phyloP scores from a whole-genome alignment of 2,113 vertebrate species.

The Megalops atlanticus region DNA sequence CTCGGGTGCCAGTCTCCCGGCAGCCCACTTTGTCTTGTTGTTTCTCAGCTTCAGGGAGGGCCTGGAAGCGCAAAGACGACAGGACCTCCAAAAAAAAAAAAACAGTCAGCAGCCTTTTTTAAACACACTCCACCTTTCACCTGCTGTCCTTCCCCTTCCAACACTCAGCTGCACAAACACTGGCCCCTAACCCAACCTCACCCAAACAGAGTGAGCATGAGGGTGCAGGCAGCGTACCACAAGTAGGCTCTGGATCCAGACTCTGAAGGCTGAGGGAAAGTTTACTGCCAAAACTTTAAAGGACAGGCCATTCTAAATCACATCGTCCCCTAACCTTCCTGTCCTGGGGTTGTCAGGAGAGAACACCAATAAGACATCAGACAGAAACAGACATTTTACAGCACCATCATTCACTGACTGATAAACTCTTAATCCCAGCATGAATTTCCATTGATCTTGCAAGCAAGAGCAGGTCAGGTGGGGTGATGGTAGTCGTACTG shows the following conservation, averaged over 20 bases:
- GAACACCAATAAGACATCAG: no score
- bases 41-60: constrained; percentile 45
- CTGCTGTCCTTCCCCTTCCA: constrained; percentile 11
- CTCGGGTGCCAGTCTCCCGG: constrained; percentile 26
- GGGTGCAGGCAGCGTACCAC: no score
- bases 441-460: neutral
- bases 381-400: no score
- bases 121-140: constrained; percentile 30
- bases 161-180: constrained; percentile 18
- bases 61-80: neutral
- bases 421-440: no score
- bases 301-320: no score
- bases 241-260: no score
- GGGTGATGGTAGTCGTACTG: no score
- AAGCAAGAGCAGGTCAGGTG: neutral
- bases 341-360: no score
- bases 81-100: neutral
- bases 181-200: neutral
- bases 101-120: constrained; percentile 31
- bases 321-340: no score
- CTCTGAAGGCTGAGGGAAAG: no score
- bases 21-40: constrained; percentile 31
- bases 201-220: neutral
- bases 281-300: no score
- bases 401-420: no score